Evolutionary conservation across 2,113 vertebrate species (phyloP).

Genomic region (Cricetomys ansorgei): DNA sequence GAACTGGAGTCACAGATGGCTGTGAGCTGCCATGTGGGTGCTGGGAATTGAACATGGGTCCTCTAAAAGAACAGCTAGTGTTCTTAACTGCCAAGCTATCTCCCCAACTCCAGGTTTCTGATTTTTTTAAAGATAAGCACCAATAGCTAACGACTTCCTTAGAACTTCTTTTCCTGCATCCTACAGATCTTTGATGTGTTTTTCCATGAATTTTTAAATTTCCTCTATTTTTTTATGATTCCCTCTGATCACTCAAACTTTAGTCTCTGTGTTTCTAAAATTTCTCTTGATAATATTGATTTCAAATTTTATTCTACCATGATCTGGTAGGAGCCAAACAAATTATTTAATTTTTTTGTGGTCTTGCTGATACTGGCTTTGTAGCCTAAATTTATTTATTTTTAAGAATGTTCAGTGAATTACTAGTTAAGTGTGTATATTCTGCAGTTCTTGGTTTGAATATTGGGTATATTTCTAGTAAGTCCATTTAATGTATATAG

Average conservation of each 20-base stretch:
- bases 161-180: not conserved
- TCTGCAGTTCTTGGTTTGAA: not conserved
- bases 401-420: not conserved
- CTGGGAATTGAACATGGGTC: not conserved
- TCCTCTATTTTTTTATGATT: not conserved
- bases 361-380: not conserved
- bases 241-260: not conserved
- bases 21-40: not conserved
- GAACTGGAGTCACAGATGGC: not conserved
- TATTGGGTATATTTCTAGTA: not conserved
- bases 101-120: not conserved
- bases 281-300: not conserved
- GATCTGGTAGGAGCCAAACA: not conserved
- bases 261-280: not conserved
- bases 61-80: not conserved
- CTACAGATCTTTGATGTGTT: not conserved
- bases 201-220: not conserved
- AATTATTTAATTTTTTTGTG: not conserved
- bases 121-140: not conserved
- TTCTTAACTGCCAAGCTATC: not conserved
- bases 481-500: not conserved
- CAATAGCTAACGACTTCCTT: not conserved
- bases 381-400: not conserved
- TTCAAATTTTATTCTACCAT: not conserved
- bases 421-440: not conserved